Percentiles rank a stretch among this genome's conserved stretches.
phyloP scores from a whole-genome alignment of 2,888 invertebrate species.

The Cylindroiulus punctatus region DNA sequence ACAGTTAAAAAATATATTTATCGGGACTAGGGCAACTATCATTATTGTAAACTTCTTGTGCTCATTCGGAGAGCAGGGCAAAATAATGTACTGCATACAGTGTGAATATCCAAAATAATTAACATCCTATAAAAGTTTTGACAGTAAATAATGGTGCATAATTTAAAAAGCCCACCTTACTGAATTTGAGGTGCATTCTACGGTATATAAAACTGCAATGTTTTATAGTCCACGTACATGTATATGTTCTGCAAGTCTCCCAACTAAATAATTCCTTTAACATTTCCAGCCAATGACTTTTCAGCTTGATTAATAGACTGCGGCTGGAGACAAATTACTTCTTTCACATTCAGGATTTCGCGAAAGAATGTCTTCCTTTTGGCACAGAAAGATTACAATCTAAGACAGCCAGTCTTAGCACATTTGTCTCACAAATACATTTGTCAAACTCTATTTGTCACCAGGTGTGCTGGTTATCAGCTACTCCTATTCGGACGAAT shows the following conservation, averaged over 20 bases:
- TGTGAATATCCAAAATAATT: no score
- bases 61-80: no score
- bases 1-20: no score
- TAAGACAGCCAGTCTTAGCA: slow-evolving; percentile 47
- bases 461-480: slow-evolving; percentile 50
- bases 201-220: background rate
- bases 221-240: background rate
- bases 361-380: slow-evolving; percentile 51
- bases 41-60: no score
- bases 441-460: slow-evolving; percentile 54
- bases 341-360: slow-evolving; percentile 46
- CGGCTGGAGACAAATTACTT: slow-evolving; percentile 52
- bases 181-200: background rate
- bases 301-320: slow-evolving; percentile 52
- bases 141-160: no score
- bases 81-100: no score
- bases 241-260: background rate
- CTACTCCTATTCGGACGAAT: background rate
- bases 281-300: background rate
- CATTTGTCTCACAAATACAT: slow-evolving; percentile 55
- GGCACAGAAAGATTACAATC: slow-evolving; percentile 51
- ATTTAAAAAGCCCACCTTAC: background rate
- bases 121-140: no score
- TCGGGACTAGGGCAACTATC: no score
- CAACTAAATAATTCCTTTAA: background rate